phyloP scores from a whole-genome alignment of 2,888 invertebrate species.

The Cataglyphis albicans region DNA sequence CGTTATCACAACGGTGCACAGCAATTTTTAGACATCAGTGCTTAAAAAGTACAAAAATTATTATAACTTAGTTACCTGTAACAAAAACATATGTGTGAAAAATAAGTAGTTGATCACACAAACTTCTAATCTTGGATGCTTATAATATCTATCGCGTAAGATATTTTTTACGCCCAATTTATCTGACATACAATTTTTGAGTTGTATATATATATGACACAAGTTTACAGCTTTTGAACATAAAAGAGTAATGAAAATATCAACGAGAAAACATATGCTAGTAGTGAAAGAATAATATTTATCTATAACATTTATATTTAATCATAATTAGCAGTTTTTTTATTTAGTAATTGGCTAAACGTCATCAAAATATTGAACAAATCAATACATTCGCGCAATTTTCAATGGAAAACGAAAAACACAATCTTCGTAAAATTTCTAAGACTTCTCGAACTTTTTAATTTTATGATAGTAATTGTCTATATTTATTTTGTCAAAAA shows the following conservation, averaged over 20 bases:
- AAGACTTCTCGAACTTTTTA: too few species aligned
- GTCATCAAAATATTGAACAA: too few species aligned
- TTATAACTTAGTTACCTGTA: background rate
- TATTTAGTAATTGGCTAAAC: too few species aligned
- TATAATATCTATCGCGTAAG: background rate
- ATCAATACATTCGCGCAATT: too few species aligned
- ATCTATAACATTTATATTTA: too few species aligned
- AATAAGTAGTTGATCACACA: background rate
- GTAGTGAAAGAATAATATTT: background rate
- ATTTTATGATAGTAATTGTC: background rate
- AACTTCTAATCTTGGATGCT: background rate
- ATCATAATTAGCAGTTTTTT: too few species aligned
- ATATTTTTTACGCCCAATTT: too few species aligned
- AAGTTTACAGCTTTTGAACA: background rate
- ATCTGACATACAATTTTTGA: background rate
- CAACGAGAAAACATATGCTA: background rate
- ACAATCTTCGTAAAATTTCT: too few species aligned
- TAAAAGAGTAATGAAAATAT: background rate
- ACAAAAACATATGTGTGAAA: background rate
- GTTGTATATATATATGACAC: background rate
- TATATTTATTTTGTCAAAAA: background rate
- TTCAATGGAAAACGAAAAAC: too few species aligned
- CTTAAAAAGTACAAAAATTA: background rate
- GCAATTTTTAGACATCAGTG: background rate
- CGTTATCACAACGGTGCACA: background rate